Evolutionary conservation across 2,888 invertebrate species (phyloP), one percentile per base, ranked within the genome.

Genomic region (Chymomyza caudatula): DNA sequence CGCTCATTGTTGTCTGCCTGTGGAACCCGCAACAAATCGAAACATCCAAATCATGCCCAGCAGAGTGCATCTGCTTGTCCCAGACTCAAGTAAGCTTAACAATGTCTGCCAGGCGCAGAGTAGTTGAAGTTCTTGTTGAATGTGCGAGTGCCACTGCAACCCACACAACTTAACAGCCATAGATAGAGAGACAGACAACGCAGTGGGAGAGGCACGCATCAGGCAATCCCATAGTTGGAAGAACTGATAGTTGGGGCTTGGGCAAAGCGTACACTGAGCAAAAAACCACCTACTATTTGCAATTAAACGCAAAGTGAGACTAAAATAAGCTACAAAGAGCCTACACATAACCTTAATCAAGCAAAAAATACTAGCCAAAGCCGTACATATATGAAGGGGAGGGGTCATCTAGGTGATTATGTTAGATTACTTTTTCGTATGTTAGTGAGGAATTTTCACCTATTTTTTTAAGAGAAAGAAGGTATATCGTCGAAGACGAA

Each of bases 31-130:
- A 89, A 86, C 87, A 87, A 86, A 87, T 88, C 85, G 88, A 90
- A 87, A 88, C 90, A 91, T 86, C 91, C 84, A 93, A 94, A 77
- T 92, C 93, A 79, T 96, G 96, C 89, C 95, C 95, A 71, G 92
- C 93, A 82, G 95, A 96, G 92, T 96, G 96, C 92, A 95, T 96
- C 90, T 96, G 96, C 90, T 92, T 96, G 71, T 96, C 96, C 67
- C 95, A 95, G 89, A 95, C 95, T 77, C 96, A 96, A 94, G 96
- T 96, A 93, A 91, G 88, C 87, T 79, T 79, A 85, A 82, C 77
- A 81, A 81, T 83, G 68, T 73, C 60, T 62, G 42, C 42, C 44
- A 49, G 8, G 13, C 42, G 15, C 19, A 15, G 47, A 47, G 47
- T 47, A 19, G 47, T 19, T 15, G 47, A 15, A 47, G 47, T 47